A percentile compares a stretch with the other conserved stretches of the same genome.
Evolutionary conservation across 2,797 vertebrate genomes (phyloP).

Genomic region (Galagoides demidoff): DNA sequence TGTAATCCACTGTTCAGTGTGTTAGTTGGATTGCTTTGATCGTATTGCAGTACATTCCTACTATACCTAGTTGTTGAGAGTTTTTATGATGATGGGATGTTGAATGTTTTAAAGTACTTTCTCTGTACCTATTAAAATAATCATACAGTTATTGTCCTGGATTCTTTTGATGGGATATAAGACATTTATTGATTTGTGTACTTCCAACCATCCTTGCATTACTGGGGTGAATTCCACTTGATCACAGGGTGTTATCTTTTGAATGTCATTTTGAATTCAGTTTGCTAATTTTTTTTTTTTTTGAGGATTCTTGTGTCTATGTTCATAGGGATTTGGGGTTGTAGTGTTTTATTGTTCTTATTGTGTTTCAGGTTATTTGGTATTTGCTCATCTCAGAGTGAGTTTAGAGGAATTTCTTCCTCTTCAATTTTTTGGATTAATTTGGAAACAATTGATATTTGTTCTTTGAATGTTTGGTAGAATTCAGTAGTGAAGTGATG

Average conservation of each 20-base stretch:
- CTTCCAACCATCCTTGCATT: neutral
- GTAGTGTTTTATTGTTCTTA: neutral
- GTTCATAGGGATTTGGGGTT: neutral
- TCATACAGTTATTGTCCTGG: neutral
- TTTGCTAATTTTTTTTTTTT: neutral
- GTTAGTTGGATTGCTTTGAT: neutral
- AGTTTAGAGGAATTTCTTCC: neutral
- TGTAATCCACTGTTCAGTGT: too few species aligned
- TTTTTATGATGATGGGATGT: neutral
- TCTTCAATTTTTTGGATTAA: neutral
- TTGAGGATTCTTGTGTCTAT: neutral
- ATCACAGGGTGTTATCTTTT: neutral
- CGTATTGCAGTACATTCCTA: neutral
- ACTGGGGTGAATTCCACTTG: neutral
- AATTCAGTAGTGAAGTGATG: neutral
- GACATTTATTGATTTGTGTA: neutral
- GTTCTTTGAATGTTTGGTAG: neutral
- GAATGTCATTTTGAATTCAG: neutral
- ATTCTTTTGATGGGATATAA: neutral
- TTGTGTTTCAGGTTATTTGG: neutral
- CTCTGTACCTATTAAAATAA: neutral
- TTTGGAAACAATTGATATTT: neutral
- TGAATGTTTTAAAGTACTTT: neutral
- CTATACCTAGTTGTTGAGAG: neutral
- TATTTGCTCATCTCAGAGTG: neutral